phyloP scores from a whole-genome alignment of 2,113 vertebrate genomes.

The Reinhardtius hippoglossoides region DNA sequence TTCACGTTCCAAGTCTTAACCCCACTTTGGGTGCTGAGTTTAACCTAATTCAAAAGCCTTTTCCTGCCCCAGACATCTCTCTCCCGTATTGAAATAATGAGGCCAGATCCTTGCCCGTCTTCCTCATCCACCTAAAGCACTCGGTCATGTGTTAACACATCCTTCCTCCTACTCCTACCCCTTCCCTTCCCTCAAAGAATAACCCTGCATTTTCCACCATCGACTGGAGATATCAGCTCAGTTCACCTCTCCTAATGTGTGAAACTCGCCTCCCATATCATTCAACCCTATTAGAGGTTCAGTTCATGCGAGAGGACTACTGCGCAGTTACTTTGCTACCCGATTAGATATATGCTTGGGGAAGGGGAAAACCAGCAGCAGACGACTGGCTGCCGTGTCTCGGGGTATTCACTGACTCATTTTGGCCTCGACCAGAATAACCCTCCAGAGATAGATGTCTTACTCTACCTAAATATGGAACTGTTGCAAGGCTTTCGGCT shows the following conservation, averaged over 20 bases:
- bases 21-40: constrained; percentile 53
- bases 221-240: constrained; percentile 49
- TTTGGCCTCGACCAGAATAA: constrained; percentile 52
- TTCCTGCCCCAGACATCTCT: constrained; percentile 60
- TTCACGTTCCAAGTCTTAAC: constrained; percentile 56
- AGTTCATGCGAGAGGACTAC: constrained; percentile 29
- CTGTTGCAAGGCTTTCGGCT: constrained; percentile 30
- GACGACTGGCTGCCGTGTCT: constrained; percentile 55
- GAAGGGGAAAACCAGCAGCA: constrained; percentile 41
- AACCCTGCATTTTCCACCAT: constrained; percentile 47
- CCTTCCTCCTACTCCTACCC: constrained; percentile 44
- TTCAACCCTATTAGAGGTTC: constrained; percentile 55
- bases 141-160: constrained; percentile 73
- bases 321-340: constrained; percentile 47
- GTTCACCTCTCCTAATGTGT: constrained; percentile 57
- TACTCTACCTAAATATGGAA: constrained; percentile 52
- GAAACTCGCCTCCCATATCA: constrained; percentile 52
- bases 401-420: constrained; percentile 58
- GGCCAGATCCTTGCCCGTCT: constrained; percentile 60
- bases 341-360: constrained; percentile 55
- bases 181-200: constrained; percentile 55
- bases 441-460: constrained; percentile 57
- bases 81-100: constrained; percentile 73
- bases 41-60: constrained; percentile 68
- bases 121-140: constrained; percentile 67